Evolutionary conservation across 2,888 invertebrate genomes (phyloP).

Genomic region (Cactoblastis cactorum): DNA sequence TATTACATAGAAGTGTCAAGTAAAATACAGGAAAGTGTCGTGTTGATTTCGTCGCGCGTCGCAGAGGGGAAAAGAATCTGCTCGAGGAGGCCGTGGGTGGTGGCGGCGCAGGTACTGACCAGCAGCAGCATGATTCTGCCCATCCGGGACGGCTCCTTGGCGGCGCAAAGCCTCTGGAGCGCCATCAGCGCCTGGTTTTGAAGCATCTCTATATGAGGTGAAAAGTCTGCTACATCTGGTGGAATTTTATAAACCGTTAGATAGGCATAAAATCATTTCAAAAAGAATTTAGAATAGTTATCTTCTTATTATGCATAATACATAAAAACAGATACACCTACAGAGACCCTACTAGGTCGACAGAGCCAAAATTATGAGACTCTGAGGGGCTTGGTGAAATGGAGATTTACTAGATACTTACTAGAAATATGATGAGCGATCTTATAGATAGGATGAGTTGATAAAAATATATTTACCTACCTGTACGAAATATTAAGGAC

Average conservation of each 20-base stretch:
- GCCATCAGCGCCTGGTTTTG: slow-evolving; percentile 91
- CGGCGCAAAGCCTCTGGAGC: slow-evolving; percentile 84
- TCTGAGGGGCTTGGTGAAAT: no score
- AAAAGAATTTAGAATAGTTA: no score
- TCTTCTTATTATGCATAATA: no score
- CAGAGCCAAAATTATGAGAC: no score
- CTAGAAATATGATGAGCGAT: no score
- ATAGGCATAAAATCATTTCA: no score
- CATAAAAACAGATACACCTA: no score
- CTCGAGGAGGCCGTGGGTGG: slow-evolving; percentile 59
- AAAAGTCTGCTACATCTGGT: slow-evolving; percentile 42
- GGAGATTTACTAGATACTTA: no score
- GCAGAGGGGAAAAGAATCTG: slow-evolving; percentile 89
- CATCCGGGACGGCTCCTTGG: slow-evolving; percentile 78
- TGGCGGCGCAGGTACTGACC: slow-evolving; percentile 78
- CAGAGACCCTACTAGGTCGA: no score
- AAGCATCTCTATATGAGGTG: slow-evolving; percentile 79
- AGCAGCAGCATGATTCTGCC: slow-evolving; percentile 86
- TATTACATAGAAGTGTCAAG: slow-evolving; percentile 37
- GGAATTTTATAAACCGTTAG: neutral
- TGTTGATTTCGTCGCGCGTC: slow-evolving; percentile 43
- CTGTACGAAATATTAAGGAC: slow-evolving; percentile 88
- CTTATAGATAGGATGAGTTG: no score
- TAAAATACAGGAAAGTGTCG: slow-evolving; percentile 51
- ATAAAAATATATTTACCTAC: slow-evolving; percentile 64